phyloP scores from a whole-genome alignment of 53 echinoderm and acorn worm genomes.

The Zoroaster sp. region DNA sequence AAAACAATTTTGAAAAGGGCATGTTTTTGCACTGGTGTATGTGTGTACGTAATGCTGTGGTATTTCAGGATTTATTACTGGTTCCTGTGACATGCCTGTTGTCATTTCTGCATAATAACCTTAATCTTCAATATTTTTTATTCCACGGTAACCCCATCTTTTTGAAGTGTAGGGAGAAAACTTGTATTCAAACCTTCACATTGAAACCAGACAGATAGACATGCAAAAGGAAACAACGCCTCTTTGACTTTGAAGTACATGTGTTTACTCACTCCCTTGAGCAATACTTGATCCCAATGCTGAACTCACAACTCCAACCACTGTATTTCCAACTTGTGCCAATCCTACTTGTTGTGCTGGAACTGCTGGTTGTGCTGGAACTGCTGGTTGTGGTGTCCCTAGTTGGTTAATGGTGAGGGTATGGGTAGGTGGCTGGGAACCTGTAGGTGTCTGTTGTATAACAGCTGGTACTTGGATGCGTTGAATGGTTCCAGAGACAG shows the following conservation, averaged over 20 bases:
- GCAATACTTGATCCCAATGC: slow-evolving; percentile 4
- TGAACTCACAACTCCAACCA: slow-evolving; percentile 26
- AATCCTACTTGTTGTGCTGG: slow-evolving; percentile 36
- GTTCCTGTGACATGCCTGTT: too few species aligned
- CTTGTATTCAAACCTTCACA: too few species aligned
- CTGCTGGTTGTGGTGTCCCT: neutral
- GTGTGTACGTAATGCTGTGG: too few species aligned
- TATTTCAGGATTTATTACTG: too few species aligned
- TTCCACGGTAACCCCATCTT: too few species aligned
- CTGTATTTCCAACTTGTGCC: slow-evolving; percentile 31
- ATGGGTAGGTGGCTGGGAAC: slow-evolving; percentile 7
- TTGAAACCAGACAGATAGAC: too few species aligned
- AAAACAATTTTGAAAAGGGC: too few species aligned
- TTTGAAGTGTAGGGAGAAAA: too few species aligned
- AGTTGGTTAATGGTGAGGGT: slow-evolving; percentile 22
- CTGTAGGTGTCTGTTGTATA: neutral
- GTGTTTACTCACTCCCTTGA: slow-evolving; percentile 21
- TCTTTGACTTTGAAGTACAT: neutral
- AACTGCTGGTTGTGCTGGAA: neutral
- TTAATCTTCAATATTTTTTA: too few species aligned
- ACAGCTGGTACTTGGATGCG: slow-evolving; percentile 30
- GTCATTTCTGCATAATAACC: too few species aligned
- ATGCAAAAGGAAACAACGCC: too few species aligned
- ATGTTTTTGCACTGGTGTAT: too few species aligned
- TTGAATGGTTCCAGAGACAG: slow-evolving; percentile 5